Base-by-base conservation (phyloP, 2,888 invertebrate species). In the Limnephilus marmoratus region DNA sequence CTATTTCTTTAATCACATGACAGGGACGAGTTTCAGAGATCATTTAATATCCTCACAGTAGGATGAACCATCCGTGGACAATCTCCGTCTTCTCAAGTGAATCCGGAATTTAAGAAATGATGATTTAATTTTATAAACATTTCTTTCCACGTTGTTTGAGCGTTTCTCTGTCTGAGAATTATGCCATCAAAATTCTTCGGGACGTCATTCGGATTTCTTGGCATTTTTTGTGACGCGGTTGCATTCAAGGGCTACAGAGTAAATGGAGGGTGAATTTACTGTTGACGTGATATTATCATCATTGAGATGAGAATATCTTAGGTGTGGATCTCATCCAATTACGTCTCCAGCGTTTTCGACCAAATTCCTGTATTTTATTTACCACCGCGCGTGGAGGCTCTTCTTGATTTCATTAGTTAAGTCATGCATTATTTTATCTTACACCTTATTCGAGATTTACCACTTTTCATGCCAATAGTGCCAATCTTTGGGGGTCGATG, bases 161-260 rank as follows among this genome's bases (percentile, higher is more conserved):
- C 13, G 86, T 29, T 86, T 45, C 29, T 37, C 34, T 37, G 88
- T 89, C 81, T 80, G 88, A 37, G 80, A 80, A 89, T 89, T n/a
- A 53, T 89, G 88, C 88, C 88, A 89, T 89, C 80, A 89, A 89
- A 89, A 89, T 89, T 89, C 88, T 81, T 80, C 24, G 18, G 34
- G 80, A 18, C 80, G 37, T 80, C 34, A 68, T 68, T 80, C 88
- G n/a, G 29, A 49, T 87, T 68, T 49, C 87, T 87, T 87, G 11
- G 12, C 18, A 24, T 83, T 83, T 83, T 34, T 83, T 83, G 31
- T 68, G 68, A 68, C 68, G n/a, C 68, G n/a, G 24, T 68, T 68
- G 68, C 68, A 24, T 68, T 68, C 68, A 68, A 68, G 24, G 68
- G 68, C 68, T 68, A 68, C n/a, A 9, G 24, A 68, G 68, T 68